These are phyloP conservation scores for Oeneis ivallda DNA, from an alignment of 2,888 invertebrate species.

Conservation along the genomic window DNA sequence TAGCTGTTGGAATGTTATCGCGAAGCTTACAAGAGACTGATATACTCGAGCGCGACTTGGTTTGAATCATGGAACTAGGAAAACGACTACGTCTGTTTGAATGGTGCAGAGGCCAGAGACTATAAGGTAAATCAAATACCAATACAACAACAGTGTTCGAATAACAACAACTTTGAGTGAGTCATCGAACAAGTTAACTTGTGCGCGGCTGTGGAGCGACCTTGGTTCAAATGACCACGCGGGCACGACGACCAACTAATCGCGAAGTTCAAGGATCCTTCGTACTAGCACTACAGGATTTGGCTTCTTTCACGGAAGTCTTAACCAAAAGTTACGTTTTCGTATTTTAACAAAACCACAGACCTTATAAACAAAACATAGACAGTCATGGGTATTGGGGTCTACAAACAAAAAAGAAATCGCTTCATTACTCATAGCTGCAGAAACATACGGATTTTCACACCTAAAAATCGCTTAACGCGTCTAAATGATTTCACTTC, in stretches of 20 bases:
- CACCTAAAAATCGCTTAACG: no score
- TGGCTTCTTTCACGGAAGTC: not conserved
- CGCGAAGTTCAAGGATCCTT: conserved; percentile 8
- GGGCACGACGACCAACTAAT: not conserved
- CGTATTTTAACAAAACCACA: not conserved
- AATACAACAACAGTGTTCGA: not conserved
- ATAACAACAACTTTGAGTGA: not conserved
- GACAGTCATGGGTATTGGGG: no score
- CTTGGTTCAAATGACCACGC: not conserved
- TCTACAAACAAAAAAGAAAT: no score
- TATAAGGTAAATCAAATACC: not conserved
- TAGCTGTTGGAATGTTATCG: not conserved
- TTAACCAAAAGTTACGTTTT: not conserved
- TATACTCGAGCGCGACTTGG: not conserved
- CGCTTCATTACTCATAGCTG: no score
- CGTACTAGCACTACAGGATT: not conserved
- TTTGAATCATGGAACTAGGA: not conserved
- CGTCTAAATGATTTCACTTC: no score
- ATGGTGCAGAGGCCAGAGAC: not conserved
- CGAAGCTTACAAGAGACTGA: not conserved
- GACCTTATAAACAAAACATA: not conserved
- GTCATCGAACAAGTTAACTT: not conserved
- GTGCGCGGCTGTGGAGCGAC: not conserved
- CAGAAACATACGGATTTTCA: no score
- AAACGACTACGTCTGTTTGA: no score